These are phyloP conservation scores for Parascotia fuliginaria DNA, from an alignment of 2,888 invertebrate genomes.

Conservation along the genomic window DNA sequence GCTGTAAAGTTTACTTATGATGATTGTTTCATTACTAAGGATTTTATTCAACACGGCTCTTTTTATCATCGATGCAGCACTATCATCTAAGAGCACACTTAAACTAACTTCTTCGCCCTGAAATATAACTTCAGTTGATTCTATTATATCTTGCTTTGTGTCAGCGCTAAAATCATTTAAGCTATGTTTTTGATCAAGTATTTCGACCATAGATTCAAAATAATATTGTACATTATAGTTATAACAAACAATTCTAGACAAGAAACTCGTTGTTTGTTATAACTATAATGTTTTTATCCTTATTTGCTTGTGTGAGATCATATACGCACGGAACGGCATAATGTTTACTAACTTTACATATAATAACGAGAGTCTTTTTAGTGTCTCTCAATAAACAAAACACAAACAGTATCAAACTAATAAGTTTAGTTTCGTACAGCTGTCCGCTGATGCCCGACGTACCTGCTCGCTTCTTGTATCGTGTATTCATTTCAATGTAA, in stretches of 20 bases:
- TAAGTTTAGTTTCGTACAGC: too few species aligned
- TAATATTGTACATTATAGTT: not conserved
- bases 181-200: slow-evolving; percentile 2
- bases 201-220: too few species aligned
- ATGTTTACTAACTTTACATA: not conserved
- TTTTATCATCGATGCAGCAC: slow-evolving; percentile 5
- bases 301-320: not conserved
- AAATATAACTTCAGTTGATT: slow-evolving; percentile 10
- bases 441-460: too few species aligned
- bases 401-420: too few species aligned
- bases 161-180: slow-evolving; percentile 11
- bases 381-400: too few species aligned
- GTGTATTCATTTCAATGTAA: too few species aligned
- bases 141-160: slow-evolving; percentile 6
- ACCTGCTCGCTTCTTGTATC: too few species aligned
- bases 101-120: slow-evolving; percentile 17
- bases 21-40: slow-evolving; percentile 9
- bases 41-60: slow-evolving; percentile 16
- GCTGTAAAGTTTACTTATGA: slow-evolving; percentile 6
- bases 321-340: not conserved
- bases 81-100: slow-evolving; percentile 5
- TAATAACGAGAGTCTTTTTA: not conserved
- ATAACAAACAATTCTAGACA: slow-evolving; percentile 9
- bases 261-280: not conserved
- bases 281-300: not conserved